A percentile compares a stretch with the other conserved stretches of the same genome.
phyloP scores from a whole-genome alignment of 2,113 vertebrate genomes.

The Ctenomys sociabilis region DNA sequence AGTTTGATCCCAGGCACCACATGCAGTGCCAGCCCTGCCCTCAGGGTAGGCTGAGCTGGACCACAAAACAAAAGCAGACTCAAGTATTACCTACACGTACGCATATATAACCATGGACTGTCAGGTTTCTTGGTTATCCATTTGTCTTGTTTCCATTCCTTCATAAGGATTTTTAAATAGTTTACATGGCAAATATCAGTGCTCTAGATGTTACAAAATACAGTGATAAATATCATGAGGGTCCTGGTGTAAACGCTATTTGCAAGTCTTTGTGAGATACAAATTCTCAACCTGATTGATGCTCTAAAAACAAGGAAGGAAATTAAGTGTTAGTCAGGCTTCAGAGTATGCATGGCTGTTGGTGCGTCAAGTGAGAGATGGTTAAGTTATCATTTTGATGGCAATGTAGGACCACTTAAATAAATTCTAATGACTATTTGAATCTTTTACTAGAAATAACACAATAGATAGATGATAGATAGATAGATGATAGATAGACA shows the following conservation, averaged over 20 bases:
- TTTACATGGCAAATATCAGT: neutral
- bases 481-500: too few species aligned
- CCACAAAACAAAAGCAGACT: neutral
- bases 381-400: neutral
- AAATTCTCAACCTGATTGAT: neutral
- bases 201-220: neutral
- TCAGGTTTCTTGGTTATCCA: neutral
- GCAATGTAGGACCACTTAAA: neutral
- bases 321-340: neutral
- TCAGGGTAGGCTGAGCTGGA: too few species aligned
- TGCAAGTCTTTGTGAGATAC: neutral
- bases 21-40: too few species aligned
- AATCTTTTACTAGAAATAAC: conserved; percentile 3
- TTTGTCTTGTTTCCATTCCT: neutral
- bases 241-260: neutral
- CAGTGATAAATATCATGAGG: neutral
- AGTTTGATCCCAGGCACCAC: too few species aligned
- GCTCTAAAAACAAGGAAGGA: neutral
- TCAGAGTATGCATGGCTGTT: neutral
- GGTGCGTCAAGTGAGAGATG: neutral
- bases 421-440: neutral
- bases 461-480: too few species aligned
- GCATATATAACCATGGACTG: too few species aligned
- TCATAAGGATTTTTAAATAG: neutral
- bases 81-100: neutral